Evolutionary conservation across 1,140 invertebrate species (phyloP), one percentile per base, ranked within the genome.

Genomic region (Leptinotarsa undecemlineata): DNA sequence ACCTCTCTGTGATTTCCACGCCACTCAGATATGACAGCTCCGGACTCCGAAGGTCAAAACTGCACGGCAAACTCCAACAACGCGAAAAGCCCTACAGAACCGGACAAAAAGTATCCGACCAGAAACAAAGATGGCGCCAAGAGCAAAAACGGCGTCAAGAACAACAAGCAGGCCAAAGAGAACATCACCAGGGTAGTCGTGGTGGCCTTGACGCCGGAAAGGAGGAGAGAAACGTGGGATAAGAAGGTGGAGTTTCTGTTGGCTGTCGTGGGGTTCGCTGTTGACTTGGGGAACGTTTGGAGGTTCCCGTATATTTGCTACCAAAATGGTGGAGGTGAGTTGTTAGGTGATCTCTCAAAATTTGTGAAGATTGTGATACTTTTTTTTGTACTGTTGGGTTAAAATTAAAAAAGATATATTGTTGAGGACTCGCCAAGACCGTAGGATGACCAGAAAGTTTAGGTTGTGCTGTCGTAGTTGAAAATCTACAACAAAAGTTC

Each of bases 181-280:
- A 82, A 80, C 74, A 77, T 79, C 14, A 84, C 88, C 73, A 85
- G 88, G 19, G 88, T 90, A 47, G 85, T 91, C 69, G 88, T 91
- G 63, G 90, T 91, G 42, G 90, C 90, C 0, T 85, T 91, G 51
- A 91, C 90, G 4, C 88, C 89, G 13, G 88, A 89, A 74, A 84
- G 89, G 33, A 85, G 87, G 68, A 85, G 92, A 2, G 92, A 93
- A 85, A 92, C 91, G 11, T 93, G 92, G 92, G 88, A 88, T 75
- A 95, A 95, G 85, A 96, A 97, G 85, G 92, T 94, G 33, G 95
- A 97, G 85, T 96, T 96, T 84, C 87, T 96, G 21, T 86, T 96
- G 68, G 93, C 94, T 11, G 94, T 96, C 62, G 92, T 96, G 74
- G 94, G 94, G 0, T 96, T 96, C 81, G 94, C 94, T 6, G 94